Percentiles rank a stretch among this genome's conserved stretches.
phyloP scores from a whole-genome alignment of 2,797 vertebrate species.

The Crenuchus spilurus region DNA sequence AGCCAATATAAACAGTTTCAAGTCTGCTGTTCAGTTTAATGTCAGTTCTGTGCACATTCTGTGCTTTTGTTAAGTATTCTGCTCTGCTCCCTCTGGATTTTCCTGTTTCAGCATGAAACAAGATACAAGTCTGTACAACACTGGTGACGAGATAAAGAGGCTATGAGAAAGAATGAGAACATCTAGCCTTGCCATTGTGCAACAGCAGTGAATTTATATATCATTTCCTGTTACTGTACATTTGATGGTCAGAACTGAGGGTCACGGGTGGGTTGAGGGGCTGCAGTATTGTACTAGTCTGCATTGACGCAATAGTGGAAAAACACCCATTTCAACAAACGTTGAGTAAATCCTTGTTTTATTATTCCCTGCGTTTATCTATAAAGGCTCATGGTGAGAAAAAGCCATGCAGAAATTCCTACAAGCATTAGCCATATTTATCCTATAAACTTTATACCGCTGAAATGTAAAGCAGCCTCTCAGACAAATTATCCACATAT shows the following conservation, averaged over 20 bases:
- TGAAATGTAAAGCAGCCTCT: background rate
- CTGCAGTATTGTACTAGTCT: background rate
- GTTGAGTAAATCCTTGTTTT: no score
- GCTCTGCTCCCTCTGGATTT: background rate
- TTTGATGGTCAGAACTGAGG: background rate
- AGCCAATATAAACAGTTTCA: background rate
- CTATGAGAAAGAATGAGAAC: background rate
- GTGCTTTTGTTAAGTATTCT: background rate
- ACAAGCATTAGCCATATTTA: no score
- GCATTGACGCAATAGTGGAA: background rate
- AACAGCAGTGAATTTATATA: background rate
- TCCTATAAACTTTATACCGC: no score
- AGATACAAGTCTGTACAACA: background rate
- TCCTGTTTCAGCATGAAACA: conserved; percentile 1
- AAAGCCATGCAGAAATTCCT: no score
- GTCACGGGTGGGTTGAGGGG: background rate
- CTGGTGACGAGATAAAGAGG: background rate
- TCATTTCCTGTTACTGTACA: background rate
- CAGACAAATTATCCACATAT: background rate
- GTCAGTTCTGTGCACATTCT: background rate
- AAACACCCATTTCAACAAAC: no score
- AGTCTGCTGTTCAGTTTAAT: background rate
- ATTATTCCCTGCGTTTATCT: no score
- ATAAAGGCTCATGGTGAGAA: no score
- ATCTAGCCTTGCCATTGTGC: background rate